Base-by-base conservation (phyloP, 2,888 invertebrate genomes). In the Aphidoletes aphidimyza region DNA sequence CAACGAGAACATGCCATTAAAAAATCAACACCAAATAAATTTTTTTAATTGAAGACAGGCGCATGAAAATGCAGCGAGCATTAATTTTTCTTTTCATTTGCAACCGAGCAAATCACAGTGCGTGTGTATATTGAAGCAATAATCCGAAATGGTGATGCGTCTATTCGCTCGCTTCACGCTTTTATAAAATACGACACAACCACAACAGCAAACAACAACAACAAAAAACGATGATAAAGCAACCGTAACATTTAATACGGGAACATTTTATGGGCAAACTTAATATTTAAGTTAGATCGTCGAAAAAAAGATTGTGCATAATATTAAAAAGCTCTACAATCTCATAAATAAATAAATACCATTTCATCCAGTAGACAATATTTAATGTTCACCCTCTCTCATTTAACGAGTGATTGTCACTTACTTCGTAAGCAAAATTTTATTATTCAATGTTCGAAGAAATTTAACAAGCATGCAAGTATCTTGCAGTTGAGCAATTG, bases 341-440 rank as follows among this genome's bases (percentile, higher is more conserved):
- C 34, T 34, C 34, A 69, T 69, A 69, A 69, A 69, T 69, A 69
- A 69, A 30, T 14, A 47, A 69, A 69, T 69, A 9, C 42, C 42
- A 42, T 69, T 69, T 69, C 69, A 69, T 30, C 42, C 17, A 30
- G 69, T 69, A 69, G 69, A 69, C 69, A 69, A 69, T 69, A 69
- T 69, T 69, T 69, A 69, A 69, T 17, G 69, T 34, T 69, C n/a
- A n/a, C n/a, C n/a, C n/a, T n/a, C n/a, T n/a, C 69, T 30, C 17
- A 69, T 69, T 30, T 69, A 69, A 54, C 9, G 30, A 14, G 3
- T 30, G 30, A 69, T 69, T 69, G 69, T 69, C 69, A 69, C 69
- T 30, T 30, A 17, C 1, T 54, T 54, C 22, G 1, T 30, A 69
- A 30, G 30, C n/a, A n/a, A 69, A 69, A 14, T 69, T 69, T 69